Evolutionary conservation across 2,888 invertebrate species (phyloP), one percentile per base, ranked within the genome.

Genomic region (Hesperia comma): DNA sequence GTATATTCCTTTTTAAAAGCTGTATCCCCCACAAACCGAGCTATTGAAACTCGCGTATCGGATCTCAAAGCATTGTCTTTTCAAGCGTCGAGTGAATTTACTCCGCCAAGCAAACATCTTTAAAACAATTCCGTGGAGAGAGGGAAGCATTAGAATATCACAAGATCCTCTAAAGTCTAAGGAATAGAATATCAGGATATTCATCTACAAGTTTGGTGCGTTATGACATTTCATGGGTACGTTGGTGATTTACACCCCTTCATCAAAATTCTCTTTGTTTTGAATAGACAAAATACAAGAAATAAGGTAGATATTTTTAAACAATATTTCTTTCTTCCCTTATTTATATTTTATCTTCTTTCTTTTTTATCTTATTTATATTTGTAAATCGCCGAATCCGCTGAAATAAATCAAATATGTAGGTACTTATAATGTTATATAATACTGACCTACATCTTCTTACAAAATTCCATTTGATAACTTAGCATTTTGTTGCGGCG

Each of bases 61-160:
- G 51, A 51, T 61, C 61, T 37, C 49, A 61, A 61, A 37, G 61
- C 51, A 19, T 61, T 61, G 61, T 61, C 61, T 61, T 43, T 15
- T 49, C 61, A 17, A 43, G 33, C 17, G 49, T 33, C 1, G 33
- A 55, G 37, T 19, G 51, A 37, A 32, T 46, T 46, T 19, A 32
- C 41, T 43, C 21, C 43, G 57, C 43, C 15, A 58, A 12, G 43
- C 57, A 58, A 58, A 58, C 41, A 55, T 26, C 17, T 58, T 40
- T 58, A 58, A 58, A 58, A 21, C 57, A 41, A 58, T 58, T 43
- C 43, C 14, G 55, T 12, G 6, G 6, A n/a, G 32, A 56, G n/a
- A 19, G 19, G 49, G 49, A 19, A 49, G 19, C 12, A 49, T 49
- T 49, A 49, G 19, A 49, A 49, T 49, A 19, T 49, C 19, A 19